Evolutionary conservation across 2,797 vertebrate genomes (phyloP).

Genomic region (Coreius guichenoti): DNA sequence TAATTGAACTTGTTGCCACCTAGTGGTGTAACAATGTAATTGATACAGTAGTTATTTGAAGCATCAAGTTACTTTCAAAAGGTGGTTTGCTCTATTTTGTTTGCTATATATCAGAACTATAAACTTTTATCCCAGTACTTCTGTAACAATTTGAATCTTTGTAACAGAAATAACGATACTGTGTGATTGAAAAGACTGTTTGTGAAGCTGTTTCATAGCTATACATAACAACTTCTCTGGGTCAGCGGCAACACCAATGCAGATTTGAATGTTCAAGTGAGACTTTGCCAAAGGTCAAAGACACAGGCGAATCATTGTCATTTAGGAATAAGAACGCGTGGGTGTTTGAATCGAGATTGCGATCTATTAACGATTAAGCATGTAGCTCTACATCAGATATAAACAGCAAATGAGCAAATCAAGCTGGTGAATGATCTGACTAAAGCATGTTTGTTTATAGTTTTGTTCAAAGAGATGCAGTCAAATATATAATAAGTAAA

Average conservation of each 20-base stretch:
- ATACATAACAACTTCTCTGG: background rate
- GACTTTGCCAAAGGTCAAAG: background rate
- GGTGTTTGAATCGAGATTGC: background rate
- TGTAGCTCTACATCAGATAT: background rate
- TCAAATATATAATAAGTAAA: constrained; percentile 26
- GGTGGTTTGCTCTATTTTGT: background rate
- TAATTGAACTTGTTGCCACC: background rate
- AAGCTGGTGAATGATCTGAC: constrained; percentile 33
- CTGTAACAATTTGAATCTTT: background rate
- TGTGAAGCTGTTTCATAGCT: background rate
- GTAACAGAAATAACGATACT: background rate
- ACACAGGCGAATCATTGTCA: background rate
- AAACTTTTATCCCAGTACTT: background rate
- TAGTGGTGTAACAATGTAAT: background rate
- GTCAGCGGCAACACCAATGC: background rate
- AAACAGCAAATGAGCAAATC: constrained; percentile 25
- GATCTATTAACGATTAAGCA: background rate
- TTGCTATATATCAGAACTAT: background rate
- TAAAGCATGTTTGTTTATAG: constrained; percentile 20
- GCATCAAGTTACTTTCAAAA: background rate
- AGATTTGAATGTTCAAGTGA: background rate
- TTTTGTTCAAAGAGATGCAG: constrained; percentile 5
- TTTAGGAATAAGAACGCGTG: background rate
- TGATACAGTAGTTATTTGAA: background rate
- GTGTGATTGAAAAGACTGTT: background rate